Percentiles rank a stretch among this genome's conserved stretches.
Evolutionary conservation across 2,888 invertebrate genomes (phyloP).

Genomic region (Scrobipalpa costella): DNA sequence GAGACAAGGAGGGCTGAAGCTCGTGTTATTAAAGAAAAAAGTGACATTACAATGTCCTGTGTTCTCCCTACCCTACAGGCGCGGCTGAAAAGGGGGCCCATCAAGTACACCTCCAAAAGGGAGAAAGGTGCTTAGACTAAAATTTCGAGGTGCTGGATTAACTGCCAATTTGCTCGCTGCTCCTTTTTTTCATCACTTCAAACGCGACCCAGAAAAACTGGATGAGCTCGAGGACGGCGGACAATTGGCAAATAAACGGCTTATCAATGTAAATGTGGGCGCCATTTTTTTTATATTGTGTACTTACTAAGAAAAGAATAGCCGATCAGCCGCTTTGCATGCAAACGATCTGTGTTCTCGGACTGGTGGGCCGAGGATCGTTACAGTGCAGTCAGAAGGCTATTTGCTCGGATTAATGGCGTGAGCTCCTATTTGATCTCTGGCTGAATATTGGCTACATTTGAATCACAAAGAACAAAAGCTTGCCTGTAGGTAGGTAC

Average conservation of each 20-base stretch:
- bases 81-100: background rate
- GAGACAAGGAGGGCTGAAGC: background rate
- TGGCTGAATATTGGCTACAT: too few relatives aligned
- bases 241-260: constrained; percentile 37
- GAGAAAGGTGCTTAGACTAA: background rate
- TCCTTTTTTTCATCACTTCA: background rate
- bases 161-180: constrained; percentile 5
- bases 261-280: constrained; percentile 43
- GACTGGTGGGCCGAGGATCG: background rate
- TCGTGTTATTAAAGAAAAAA: constrained; percentile 5
- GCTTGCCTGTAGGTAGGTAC: too few relatives aligned
- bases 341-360: constrained; percentile 36
- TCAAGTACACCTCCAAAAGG: constrained; percentile 8
- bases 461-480: too few relatives aligned
- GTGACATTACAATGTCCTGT: background rate
- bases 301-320: constrained; percentile 43
- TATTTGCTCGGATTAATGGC: background rate
- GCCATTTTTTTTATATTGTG: constrained; percentile 41
- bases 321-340: constrained; percentile 46
- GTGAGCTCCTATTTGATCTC: background rate
- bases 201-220: constrained; percentile 5
- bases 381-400: background rate
- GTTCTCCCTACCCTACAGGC: background rate
- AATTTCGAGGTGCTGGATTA: constrained; percentile 8
- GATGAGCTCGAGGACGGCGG: constrained; percentile 5